Base-by-base conservation (phyloP, 2,888 invertebrate species). In the Plusia festucae region DNA sequence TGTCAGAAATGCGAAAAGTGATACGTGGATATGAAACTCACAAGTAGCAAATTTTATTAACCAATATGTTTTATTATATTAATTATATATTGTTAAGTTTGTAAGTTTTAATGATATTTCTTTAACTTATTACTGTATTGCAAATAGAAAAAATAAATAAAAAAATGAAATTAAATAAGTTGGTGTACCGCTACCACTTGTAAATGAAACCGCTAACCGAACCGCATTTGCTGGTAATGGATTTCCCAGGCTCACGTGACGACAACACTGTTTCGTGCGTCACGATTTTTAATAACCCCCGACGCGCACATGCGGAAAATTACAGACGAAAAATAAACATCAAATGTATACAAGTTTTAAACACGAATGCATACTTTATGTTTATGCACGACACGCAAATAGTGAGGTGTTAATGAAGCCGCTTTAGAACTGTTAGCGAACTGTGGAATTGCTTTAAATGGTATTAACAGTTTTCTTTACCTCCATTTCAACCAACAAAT, bases 231-330 rank as follows among this genome's bases (percentile, higher is more conserved):
- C 68, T 75, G 68, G 66, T 87, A 88, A 88, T 89, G 88, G 87
- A 88, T 88, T 88, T 87, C 61, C 80, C 72, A 54, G 67, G 81
- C 78, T 90, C 82, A 85, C 91, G 91, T 90, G 91, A 88, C 88
- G 75, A 77, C 74, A 82, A 76, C 70, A 57, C 65, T 49, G 59
- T 76, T 88, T 84, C 90, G 88, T 90, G 91, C 87, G 86, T 88
- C 91, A 91, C 90, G 90, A 89, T 80, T 89, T 86, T 88, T 85
- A 86, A 84, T 85, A 86, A 84, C 83, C 82, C 79, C 53, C 49
- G 55, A 57, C 20, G 46, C 46, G 46, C 46, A 65, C 76, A 71
- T 72, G 81, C 78, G 79, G 83, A 79, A 86, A 85, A 86, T 85
- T 82, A 74, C 80, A 76, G 69, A 65, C 59, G 69, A 44, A 71